phyloP scores from a whole-genome alignment of 2,113 vertebrate genomes.

The Podilymbus podiceps region DNA sequence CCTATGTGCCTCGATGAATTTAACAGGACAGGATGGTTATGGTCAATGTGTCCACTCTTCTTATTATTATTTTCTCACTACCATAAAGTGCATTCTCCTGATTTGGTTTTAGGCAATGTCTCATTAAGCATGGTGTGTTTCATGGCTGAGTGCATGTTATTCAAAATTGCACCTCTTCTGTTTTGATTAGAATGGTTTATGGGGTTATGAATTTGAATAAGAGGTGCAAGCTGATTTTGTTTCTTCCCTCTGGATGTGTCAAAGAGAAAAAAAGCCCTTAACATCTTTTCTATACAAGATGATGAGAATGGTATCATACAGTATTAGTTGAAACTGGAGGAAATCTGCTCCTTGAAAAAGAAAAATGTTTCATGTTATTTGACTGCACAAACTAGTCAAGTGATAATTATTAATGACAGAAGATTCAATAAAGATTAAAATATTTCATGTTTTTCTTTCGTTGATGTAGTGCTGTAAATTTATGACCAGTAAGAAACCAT shows the following conservation, averaged over 20 bases:
- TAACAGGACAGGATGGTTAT: not conserved
- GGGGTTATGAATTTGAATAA: not conserved
- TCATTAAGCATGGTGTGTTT: not conserved
- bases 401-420: conserved; percentile 65
- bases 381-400: conserved; percentile 14
- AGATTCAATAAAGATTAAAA: conserved; percentile 66
- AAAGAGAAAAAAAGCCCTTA: not conserved
- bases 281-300: not conserved
- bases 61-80: not conserved
- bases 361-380: conserved; percentile 43
- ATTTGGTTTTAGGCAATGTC: not conserved
- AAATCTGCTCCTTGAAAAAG: conserved; percentile 33
- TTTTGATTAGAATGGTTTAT: not conserved
- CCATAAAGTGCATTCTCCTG: not conserved
- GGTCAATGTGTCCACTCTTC: not conserved
- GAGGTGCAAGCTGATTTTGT: not conserved
- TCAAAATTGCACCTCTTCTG: not conserved
- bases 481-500: conserved; percentile 68
- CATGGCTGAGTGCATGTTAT: not conserved
- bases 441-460: conserved; percentile 72
- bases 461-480: conserved; percentile 69
- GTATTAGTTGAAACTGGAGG: conserved; percentile 22
- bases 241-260: conserved; percentile 20
- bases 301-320: not conserved
- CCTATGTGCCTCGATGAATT: not conserved